Evolutionary conservation across 2,113 vertebrate genomes (phyloP).

Genomic region (Aramus guarauna): DNA sequence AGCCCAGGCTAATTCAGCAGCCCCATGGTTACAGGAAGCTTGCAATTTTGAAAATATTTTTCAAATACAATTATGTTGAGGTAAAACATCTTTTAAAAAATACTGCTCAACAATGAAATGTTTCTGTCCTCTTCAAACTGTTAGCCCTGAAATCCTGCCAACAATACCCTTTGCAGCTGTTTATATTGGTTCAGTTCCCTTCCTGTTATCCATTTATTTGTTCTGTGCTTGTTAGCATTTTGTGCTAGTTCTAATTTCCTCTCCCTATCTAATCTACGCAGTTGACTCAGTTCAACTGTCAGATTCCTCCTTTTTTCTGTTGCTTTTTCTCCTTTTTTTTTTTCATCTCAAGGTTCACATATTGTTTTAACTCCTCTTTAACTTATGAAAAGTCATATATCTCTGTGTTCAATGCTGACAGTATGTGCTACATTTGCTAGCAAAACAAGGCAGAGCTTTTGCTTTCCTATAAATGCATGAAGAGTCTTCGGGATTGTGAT

Average conservation of each 20-base stretch:
- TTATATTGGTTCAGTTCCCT: slow-evolving; percentile 69
- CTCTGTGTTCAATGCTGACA: background rate
- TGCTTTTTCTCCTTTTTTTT: background rate
- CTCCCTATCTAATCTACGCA: slow-evolving; percentile 47
- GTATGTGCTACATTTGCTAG: background rate
- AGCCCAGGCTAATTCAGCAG: background rate
- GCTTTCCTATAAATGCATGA: background rate
- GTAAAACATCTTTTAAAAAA: slow-evolving; percentile 67
- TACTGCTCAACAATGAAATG: slow-evolving; percentile 57
- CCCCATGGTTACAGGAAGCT: background rate
- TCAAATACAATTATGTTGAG: slow-evolving; percentile 59
- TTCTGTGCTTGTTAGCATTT: slow-evolving; percentile 67
- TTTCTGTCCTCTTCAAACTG: slow-evolving; percentile 66
- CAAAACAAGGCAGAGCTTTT: background rate
- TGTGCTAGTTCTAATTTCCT: slow-evolving; percentile 66
- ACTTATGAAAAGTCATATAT: background rate
- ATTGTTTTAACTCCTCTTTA: slow-evolving; percentile 18
- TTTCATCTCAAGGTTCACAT: background rate
- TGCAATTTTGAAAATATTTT: slow-evolving; percentile 42
- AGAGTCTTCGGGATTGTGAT: background rate
- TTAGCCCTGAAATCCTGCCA: slow-evolving; percentile 64
- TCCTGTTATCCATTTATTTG: slow-evolving; percentile 69
- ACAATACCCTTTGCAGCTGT: slow-evolving; percentile 57
- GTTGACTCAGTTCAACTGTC: slow-evolving; percentile 34
- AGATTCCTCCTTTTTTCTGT: background rate